Percentiles rank a stretch among this genome's conserved stretches.
phyloP scores from a whole-genome alignment of 1,140 invertebrate species.

The Magallana ariakensis region DNA sequence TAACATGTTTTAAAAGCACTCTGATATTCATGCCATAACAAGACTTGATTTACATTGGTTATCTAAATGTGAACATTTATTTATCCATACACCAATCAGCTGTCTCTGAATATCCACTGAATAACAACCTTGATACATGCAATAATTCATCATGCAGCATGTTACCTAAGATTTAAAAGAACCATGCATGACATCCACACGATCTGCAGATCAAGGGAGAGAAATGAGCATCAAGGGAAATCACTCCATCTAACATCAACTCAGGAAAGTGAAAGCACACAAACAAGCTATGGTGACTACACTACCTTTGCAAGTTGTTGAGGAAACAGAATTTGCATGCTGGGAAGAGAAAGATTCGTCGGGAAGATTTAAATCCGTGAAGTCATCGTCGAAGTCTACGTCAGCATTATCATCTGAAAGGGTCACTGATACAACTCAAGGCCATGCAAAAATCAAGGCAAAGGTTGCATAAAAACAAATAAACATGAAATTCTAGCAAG shows the following conservation, averaged over 20 bases:
- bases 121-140: too few relatives aligned
- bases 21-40: too few relatives aligned
- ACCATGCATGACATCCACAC: slow-evolving; percentile 26
- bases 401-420: slow-evolving; percentile 56
- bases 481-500: slow-evolving; percentile 5
- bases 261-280: slow-evolving; percentile 32
- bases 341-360: slow-evolving; percentile 64
- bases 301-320: slow-evolving; percentile 35
- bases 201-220: slow-evolving; percentile 30
- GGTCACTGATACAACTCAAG: slow-evolving; percentile 27
- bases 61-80: too few relatives aligned
- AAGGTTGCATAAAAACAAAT: neutral
- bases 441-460: slow-evolving; percentile 6
- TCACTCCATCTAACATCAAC: slow-evolving; percentile 15
- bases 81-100: too few relatives aligned
- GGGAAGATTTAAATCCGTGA: slow-evolving; percentile 68
- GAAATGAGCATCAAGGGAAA: neutral
- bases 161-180: slow-evolving; percentile 17
- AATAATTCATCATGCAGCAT: neutral
- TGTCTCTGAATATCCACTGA: too few relatives aligned
- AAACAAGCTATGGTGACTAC: neutral
- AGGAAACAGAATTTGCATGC: slow-evolving; percentile 45
- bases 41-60: too few relatives aligned
- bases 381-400: slow-evolving; percentile 67
- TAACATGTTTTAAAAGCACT: too few relatives aligned